Conservation (phyloP, 2,113 vertebrate genomes). For the Psettodes erumei region DNA sequence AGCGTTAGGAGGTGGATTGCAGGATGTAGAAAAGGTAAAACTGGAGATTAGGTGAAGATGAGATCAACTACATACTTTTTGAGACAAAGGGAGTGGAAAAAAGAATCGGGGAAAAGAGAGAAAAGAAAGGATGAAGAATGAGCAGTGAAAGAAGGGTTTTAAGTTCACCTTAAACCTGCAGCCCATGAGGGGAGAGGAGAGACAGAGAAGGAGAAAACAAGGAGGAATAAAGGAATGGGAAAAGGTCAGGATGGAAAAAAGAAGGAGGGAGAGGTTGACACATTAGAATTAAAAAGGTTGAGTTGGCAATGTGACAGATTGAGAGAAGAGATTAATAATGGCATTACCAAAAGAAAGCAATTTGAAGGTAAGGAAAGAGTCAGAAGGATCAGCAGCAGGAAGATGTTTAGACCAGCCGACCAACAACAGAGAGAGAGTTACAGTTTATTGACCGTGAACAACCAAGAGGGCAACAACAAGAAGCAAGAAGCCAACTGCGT, state of each 20-base stretch:
- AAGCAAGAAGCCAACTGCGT: neutral
- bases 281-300: conserved; percentile 26
- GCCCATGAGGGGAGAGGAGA: neutral
- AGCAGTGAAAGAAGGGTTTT: neutral
- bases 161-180: neutral
- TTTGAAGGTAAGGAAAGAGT: conserved; percentile 1
- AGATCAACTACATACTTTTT: conserved; percentile 20
- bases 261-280: neutral
- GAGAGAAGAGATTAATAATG: conserved; percentile 11
- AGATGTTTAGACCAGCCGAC: neutral
- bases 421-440: neutral
- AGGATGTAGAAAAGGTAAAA: conserved; percentile 31
- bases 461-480: neutral
- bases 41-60: conserved; percentile 34
- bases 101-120: neutral
- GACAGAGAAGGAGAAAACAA: neutral
- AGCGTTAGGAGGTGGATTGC: conserved; percentile 23
- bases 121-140: neutral
- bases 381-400: neutral
- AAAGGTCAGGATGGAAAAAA: neutral
- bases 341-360: conserved; percentile 3
- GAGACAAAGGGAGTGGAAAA: neutral
- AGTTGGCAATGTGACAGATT: conserved; percentile 11
- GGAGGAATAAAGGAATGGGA: neutral
- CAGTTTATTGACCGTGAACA: neutral